A percentile compares a stretch with the other conserved stretches of the same genome.
phyloP scores from a whole-genome alignment of 2,797 vertebrate genomes.

The Chanos chanos region DNA sequence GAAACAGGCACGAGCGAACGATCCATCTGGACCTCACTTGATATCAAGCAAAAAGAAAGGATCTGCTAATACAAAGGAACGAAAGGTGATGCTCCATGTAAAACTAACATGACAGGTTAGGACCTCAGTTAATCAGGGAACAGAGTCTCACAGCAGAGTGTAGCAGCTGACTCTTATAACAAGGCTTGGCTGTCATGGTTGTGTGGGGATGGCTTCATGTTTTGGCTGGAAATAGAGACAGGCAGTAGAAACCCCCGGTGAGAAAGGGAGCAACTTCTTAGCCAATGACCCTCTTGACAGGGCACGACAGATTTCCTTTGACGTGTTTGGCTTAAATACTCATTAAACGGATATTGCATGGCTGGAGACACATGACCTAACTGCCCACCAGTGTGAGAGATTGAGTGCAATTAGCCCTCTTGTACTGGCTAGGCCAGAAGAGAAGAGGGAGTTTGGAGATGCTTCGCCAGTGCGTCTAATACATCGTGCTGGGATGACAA shows the following conservation, averaged over 20 bases:
- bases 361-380: background rate
- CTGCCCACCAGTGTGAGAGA: background rate
- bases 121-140: too few relatives aligned
- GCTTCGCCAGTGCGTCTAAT: background rate
- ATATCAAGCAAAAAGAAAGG: too few relatives aligned
- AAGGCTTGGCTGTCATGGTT: background rate
- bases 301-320: background rate
- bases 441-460: background rate
- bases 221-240: conserved; percentile 1
- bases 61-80: too few relatives aligned
- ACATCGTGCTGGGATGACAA: background rate
- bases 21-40: too few relatives aligned
- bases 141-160: too few relatives aligned
- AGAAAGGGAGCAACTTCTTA: background rate
- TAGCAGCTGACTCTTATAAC: too few relatives aligned
- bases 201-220: background rate
- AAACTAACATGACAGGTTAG: too few relatives aligned
- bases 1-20: too few relatives aligned
- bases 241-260: background rate
- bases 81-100: too few relatives aligned
- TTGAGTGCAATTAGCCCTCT: conserved; percentile 3
- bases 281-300: background rate
- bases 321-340: background rate
- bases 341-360: background rate
- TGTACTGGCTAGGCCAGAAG: background rate